Evolutionary conservation across 1,140 invertebrate species (phyloP).

Genomic region (Anoplolepis gracilipes): DNA sequence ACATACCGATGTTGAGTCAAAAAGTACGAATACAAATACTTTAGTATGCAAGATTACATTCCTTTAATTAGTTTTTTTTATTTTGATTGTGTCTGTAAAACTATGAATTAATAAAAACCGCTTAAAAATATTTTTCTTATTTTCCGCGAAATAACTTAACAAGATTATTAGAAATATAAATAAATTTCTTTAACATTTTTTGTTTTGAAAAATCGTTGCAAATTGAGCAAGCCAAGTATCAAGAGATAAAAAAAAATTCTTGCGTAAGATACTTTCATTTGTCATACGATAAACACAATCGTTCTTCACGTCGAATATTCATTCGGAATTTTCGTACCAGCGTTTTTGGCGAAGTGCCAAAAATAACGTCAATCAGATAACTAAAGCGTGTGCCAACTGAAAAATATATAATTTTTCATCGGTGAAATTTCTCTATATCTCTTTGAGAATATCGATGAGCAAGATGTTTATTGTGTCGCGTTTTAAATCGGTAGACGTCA

Average conservation of each 20-base stretch:
- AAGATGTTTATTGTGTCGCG: constrained; percentile 45
- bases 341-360: constrained; percentile 62
- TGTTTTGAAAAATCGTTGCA: background rate
- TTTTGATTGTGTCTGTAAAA: background rate
- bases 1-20: constrained; percentile 32
- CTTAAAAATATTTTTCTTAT: background rate
- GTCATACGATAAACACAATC: background rate
- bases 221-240: background rate
- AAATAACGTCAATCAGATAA: constrained; percentile 66
- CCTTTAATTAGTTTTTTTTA: background rate
- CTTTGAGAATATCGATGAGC: constrained; percentile 46
- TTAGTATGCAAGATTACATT: background rate
- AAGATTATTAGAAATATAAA: background rate
- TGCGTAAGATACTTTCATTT: background rate
- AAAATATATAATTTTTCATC: constrained; percentile 38
- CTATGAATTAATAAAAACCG: constrained; percentile 9
- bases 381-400: constrained; percentile 41
- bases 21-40: constrained; percentile 1
- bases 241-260: background rate
- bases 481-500: constrained; percentile 52
- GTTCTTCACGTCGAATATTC: background rate
- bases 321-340: constrained; percentile 52
- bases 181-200: background rate
- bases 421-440: background rate
- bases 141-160: background rate